phyloP scores from a whole-genome alignment of 2,888 invertebrate species.

The Ennomos erosarius region DNA sequence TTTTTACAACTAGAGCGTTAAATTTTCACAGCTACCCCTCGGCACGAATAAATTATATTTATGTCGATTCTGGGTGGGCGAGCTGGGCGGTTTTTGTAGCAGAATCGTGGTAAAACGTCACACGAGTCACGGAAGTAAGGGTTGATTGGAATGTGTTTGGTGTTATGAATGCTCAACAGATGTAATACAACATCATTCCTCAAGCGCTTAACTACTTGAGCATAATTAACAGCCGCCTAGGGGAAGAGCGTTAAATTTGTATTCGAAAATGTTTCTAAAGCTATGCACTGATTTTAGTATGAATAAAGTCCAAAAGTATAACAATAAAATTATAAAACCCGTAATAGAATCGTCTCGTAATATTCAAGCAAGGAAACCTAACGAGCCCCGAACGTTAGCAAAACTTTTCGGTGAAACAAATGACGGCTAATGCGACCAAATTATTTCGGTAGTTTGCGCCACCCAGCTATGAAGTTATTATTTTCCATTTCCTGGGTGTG shows the following conservation, averaged over 20 bases:
- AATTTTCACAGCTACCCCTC: conserved; percentile 80
- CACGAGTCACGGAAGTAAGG: conserved; percentile 74
- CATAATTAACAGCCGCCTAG: conserved; percentile 20
- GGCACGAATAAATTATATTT: conserved; percentile 78
- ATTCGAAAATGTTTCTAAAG: not conserved
- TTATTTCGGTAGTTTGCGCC: conserved; percentile 73
- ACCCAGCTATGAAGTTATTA: conserved; percentile 81
- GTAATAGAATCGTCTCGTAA: conserved; percentile 3
- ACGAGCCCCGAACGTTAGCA: conserved; percentile 35
- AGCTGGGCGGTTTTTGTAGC: conserved; percentile 59
- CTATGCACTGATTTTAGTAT: too few species aligned
- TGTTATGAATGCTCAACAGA: conserved; percentile 63
- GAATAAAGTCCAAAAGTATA: too few species aligned
- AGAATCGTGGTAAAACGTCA: conserved; percentile 67
- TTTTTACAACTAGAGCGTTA: conserved; percentile 74
- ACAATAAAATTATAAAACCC: too few species aligned
- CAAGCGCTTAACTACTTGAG: conserved; percentile 25
- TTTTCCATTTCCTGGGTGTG: conserved; percentile 81
- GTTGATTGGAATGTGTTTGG: conserved; percentile 63
- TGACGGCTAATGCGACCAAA: conserved; percentile 76
- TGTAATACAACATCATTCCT: conserved; percentile 45
- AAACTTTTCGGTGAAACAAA: conserved; percentile 67
- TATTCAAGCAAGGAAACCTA: conserved; percentile 41
- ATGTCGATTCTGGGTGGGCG: conserved; percentile 82
- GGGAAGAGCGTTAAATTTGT: not conserved